These are phyloP conservation scores for Crenichthys baileyi DNA, from an alignment of 2,797 vertebrate genomes.

Conservation along the genomic window DNA sequence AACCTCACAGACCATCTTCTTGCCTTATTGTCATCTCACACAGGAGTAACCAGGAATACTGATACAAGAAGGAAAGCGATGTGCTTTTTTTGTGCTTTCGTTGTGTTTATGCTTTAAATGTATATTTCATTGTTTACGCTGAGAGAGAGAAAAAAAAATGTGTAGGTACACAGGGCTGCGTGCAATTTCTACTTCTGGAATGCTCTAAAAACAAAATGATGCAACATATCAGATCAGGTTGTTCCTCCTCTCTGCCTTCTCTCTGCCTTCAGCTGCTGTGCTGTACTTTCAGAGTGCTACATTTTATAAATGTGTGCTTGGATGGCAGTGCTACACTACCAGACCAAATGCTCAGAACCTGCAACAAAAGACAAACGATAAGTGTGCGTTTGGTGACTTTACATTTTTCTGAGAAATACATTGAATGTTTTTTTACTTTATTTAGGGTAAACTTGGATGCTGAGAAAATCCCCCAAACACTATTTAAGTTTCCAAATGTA, in stretches of 20 bases:
- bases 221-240: constrained; percentile 64
- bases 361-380: constrained; percentile 41
- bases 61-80: constrained; percentile 66
- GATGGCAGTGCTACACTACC: constrained; percentile 60
- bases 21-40: constrained; percentile 58
- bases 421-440: constrained; percentile 23
- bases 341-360: constrained; percentile 51
- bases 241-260: constrained; percentile 71
- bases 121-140: constrained; percentile 62
- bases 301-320: constrained; percentile 67
- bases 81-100: constrained; percentile 69
- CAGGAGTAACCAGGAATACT: constrained; percentile 59
- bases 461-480: constrained; percentile 1
- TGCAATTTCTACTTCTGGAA: constrained; percentile 76
- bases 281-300: constrained; percentile 65
- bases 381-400: constrained; percentile 36
- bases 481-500: constrained; percentile 21
- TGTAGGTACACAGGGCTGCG: constrained; percentile 65
- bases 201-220: constrained; percentile 51
- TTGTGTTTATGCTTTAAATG: constrained; percentile 64
- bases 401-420: constrained; percentile 30
- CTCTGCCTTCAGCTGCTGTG: constrained; percentile 71
- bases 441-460: background rate
- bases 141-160: constrained; percentile 18
- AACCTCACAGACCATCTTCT: constrained; percentile 73